Base-by-base conservation (phyloP, 2,888 invertebrate genomes). In the Microctonus hyperodae region DNA sequence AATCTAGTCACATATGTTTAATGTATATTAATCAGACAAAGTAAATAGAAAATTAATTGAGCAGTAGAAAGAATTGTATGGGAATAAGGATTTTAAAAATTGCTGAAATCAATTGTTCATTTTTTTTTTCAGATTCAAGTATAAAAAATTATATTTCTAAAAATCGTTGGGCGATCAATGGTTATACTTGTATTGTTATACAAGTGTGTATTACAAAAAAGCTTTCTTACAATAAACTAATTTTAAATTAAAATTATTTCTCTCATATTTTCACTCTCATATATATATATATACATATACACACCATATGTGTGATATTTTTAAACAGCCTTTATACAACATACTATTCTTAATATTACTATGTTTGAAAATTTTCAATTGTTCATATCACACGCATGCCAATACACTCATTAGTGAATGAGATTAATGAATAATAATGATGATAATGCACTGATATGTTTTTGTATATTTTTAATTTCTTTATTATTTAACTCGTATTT, bases 61-160 rank as follows among this genome's bases (percentile, higher is more conserved):
- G 44, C 16, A 0, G 1, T 44, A n/a, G 20, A 4, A n/a, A 7
- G 9, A n/a, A n/a, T n/a, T n/a, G n/a, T 44, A 6, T 20, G 7
- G 7, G 28, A 7, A n/a, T 37, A 5, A n/a, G 16, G 16, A n/a
- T 16, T 44, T 2, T 16, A 44, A 44, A 16, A 44, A 16, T 37
- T 37, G 2, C 35, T 10, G 16, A 57, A 50, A 35, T 56, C n/a
- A 53, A 35, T 23, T 16, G 35, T 56, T 16, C n/a, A n/a, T n/a
- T n/a, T n/a, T n/a, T 56, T 23, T 20, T 63, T 56, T 55, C 61
- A 59, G 51, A 68, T 70, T 70, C 16, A 67, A 58, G 69, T 72
- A 70, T 44, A 69, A 74, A 44, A 44, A 72, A 72, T n/a, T 71
- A 67, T 74, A 73, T 75, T 75, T 67, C 69, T 70, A 70, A 53